These are phyloP conservation scores for Rhagoletis pomonella DNA, from an alignment of 1,140 invertebrate genomes.

Conservation along the genomic window DNA sequence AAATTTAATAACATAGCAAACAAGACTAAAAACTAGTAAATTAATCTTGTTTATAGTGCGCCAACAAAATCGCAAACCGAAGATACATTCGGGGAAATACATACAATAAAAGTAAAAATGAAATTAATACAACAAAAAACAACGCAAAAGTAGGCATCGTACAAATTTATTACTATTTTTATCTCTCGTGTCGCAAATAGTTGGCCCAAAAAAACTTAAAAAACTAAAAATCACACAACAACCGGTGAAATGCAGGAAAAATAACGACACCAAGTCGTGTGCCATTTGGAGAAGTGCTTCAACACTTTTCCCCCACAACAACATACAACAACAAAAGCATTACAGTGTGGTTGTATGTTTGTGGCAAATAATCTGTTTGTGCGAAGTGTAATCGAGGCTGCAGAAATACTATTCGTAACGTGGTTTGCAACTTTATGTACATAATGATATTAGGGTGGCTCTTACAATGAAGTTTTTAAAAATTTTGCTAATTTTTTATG, in stretches of 20 bases:
- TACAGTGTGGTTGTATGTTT: too few relatives aligned
- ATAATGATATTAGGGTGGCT: too few relatives aligned
- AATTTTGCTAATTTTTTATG: too few relatives aligned
- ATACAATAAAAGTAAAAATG: background rate
- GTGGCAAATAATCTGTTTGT: too few relatives aligned
- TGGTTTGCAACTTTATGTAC: too few relatives aligned
- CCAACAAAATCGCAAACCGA: background rate
- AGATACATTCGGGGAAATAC: background rate
- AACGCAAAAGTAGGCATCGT: too few relatives aligned
- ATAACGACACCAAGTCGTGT: slow-evolving; percentile 2
- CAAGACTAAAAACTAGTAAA: background rate
- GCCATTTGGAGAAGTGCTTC: slow-evolving; percentile 27
- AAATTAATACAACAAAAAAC: background rate
- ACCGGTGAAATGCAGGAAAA: background rate
- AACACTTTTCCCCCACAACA: background rate
- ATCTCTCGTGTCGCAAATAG: slow-evolving; percentile 17
- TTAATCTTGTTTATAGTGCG: background rate
- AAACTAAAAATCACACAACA: background rate
- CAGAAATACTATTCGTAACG: too few relatives aligned
- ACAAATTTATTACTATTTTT: slow-evolving; percentile 33
- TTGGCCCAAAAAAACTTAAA: background rate
- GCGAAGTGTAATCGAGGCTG: too few relatives aligned
- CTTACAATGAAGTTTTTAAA: too few relatives aligned
- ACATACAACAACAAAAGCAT: slow-evolving; percentile 7
- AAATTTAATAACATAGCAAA: slow-evolving; percentile 25